Evolutionary conservation across 1,140 invertebrate species (phyloP), one percentile per base, ranked within the genome.

Genomic region (Drosophila hydei): DNA sequence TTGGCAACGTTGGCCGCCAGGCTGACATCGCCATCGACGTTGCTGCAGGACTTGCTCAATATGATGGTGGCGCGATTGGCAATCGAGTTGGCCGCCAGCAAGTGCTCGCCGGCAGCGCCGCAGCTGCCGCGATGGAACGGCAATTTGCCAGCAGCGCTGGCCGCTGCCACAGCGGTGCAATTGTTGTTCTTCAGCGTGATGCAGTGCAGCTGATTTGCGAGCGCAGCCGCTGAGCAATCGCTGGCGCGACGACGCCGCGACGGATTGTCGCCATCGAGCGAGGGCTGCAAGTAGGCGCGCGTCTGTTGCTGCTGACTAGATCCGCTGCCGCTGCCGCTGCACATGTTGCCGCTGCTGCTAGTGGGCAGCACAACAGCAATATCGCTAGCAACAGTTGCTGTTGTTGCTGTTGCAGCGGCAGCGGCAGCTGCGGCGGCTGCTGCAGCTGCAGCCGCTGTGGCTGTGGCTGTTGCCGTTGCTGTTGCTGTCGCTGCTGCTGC

Each of bases 181-280:
- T 91, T 91, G 65, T 91, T 91, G 51, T 91, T 91, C 65, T 91
- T 91, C 4, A 91, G 64, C 16, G 89, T 91, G 47, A 91, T 90
- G 69, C 81, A 80, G 51, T 89, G 89, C 67, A 90, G 52, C 56
- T 91, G 89, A 75, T 85, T 91, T 45, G 77, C 80, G 19, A 91
- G 56, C 0, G 89, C 81, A 4, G 81, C 79, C 1, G 72, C 67
- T n/a, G 89, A 79, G 30, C 89, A 91, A 14, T 91, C 90, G 63
- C 90, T 91, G 60, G 89, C 89, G 0, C 90, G 76, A 7, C 90
- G 79, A 1, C 90, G 76, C 0, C 89, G 72, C 16, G 30, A 33
- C 30, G 84, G 77, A 65, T 81, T 80, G 23, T 91, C 89, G 6
- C 69, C 40, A 21, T 85, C 81, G 3, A 62, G 38, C n/a, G 52